Evolutionary conservation across 2,797 vertebrate genomes (phyloP), one percentile per base, ranked within the genome.

Genomic region (Selene dorsalis): DNA sequence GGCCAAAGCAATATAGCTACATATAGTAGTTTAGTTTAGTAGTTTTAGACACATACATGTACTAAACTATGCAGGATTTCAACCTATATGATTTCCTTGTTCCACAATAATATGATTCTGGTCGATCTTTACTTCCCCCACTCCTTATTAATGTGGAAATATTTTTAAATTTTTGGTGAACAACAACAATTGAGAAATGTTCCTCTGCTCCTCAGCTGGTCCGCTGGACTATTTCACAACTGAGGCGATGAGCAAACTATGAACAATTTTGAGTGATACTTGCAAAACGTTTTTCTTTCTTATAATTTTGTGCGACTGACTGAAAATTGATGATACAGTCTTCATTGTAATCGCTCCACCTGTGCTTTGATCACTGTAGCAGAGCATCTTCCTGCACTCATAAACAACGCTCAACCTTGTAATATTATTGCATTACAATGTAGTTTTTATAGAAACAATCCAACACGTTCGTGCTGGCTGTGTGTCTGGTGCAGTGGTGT

Each of bases 291-390:
- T 38, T 52, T 22, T 7, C 11, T 26, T 24, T 13, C n/a, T 62
- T 14, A 28, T 47, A 1, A 45, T 57, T 68, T 71, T 28, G 5
- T 56, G 22, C 16, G 32, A 69, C 30, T 4, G 9, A 24, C 18
- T 30, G n/a, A 14, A 59, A 35, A 43, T 38, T 16, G 1, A 53
- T 53, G 22, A 35, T 16, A 45, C 7, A 38, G 7, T 6, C 13
- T 1, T 45, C 16, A 17, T 17, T 47, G 3, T 14, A 18, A 50
- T 56, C 32, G 26, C 11, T 62, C 43, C 53, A 59, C n/a, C 22
- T 55, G 22, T 60, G 67, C 43, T 69, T 59, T 55, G 30, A 73
- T 61, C 59, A 26, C 24, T 9, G 18, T 18, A 18, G 69, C 22
- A 56, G 2, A 26, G 18, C 7, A 24, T 50, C 32, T 71, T 50